phyloP scores from a whole-genome alignment of 2,888 invertebrate genomes.

The Rhagophthalmus giganteus region DNA sequence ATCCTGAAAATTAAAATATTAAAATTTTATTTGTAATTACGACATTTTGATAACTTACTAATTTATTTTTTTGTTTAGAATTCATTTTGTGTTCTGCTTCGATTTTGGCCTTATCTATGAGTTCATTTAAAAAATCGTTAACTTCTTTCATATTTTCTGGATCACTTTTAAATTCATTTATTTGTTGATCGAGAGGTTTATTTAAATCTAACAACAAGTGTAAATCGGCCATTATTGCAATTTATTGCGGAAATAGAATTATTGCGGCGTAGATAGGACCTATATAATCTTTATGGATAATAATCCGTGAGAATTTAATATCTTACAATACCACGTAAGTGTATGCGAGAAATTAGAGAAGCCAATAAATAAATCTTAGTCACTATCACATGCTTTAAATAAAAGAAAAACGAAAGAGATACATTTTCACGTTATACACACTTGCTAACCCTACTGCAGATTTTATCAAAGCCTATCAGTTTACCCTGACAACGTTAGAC shows the following conservation, averaged over 20 bases:
- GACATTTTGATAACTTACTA: conserved; percentile 40
- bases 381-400: conserved; percentile 22
- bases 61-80: conserved; percentile 45
- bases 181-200: conserved; percentile 47
- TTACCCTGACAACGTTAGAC: conserved; percentile 25
- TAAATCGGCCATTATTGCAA: conserved; percentile 45
- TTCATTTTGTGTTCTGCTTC: conserved; percentile 47
- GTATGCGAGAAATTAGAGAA: not conserved
- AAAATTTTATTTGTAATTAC: conserved; percentile 8
- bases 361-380: conserved; percentile 5
- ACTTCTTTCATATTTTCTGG: conserved; percentile 53
- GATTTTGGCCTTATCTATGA: conserved; percentile 51
- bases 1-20: conserved; percentile 40
- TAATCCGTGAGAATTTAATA: no score
- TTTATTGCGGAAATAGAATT: conserved; percentile 29
- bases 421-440: conserved; percentile 6
- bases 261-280: conserved; percentile 22
- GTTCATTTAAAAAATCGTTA: conserved; percentile 51
- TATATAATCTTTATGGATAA: no score
- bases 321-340: not conserved
- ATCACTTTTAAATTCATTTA: conserved; percentile 52
- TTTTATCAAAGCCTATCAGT: conserved; percentile 13
- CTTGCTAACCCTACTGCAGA: conserved; percentile 11
- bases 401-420: conserved; percentile 8
- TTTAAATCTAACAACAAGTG: conserved; percentile 47